Evolutionary conservation across 2,113 vertebrate species (phyloP), one percentile per base, ranked within the genome.

Genomic region (Arothron firmamentum): DNA sequence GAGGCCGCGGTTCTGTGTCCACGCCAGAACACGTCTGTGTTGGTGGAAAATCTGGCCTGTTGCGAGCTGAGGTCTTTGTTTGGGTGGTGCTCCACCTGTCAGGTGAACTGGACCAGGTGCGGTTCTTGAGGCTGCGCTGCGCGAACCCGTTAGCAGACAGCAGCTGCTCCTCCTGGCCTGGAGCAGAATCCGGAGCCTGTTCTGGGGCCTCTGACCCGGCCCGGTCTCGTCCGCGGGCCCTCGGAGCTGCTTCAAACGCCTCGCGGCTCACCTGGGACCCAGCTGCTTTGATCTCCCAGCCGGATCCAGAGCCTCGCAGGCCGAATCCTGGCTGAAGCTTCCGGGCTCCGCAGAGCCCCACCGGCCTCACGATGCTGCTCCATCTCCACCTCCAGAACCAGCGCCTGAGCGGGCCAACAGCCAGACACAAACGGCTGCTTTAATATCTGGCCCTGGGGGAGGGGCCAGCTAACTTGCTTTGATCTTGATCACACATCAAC

Each of bases 221-320:
- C 34, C 19, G 52, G 55, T 55, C 59, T 87, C n/a, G 79, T 87
- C 70, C n/a, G 42, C 62, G 2, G 67, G 59, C 57, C 78, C 69
- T 69, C 59, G 16, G 72, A 71, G 68, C 68, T 21, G 57, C 48
- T 69, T 81, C 77, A 75, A 86, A 83, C 75, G 65, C 61, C 0
- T 2, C 67, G 62, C 78, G 80, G 74, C 75, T 83, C 80, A 80
- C 82, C 75, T 67, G 61, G 47, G 49, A 38, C 73, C 67, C 73
- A 16, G 62, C 65, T 4, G 72, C 86, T 86, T 88, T 89, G 82
- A 89, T 87, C 83, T 89, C 56, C 88, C 51, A 9, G 45, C 20
- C 55, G 77, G 65, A 70, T 34, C 15, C 45, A 47, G 15, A 47
- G 67, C 78, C 77, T 81, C 71, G 60, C 34, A 63, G 60, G 61